These are phyloP conservation scores for Nudaria mundana DNA, from an alignment of 2,888 invertebrate species.

Conservation along the genomic window DNA sequence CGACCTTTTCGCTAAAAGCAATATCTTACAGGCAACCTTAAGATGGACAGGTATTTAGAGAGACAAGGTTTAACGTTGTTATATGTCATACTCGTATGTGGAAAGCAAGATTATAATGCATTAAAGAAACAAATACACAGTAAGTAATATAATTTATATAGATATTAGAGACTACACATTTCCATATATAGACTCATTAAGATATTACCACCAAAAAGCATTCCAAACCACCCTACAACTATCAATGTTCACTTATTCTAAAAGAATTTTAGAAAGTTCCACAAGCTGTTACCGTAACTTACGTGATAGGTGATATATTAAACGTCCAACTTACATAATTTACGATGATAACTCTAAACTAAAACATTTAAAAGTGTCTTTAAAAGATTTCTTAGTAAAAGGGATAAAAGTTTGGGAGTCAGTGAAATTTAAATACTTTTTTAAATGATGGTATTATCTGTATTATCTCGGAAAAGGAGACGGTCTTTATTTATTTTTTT, in stretches of 20 bases:
- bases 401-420: background rate
- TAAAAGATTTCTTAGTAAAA: background rate
- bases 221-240: conserved; percentile 5
- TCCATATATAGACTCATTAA: background rate
- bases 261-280: conserved; percentile 16
- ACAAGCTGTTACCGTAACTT: background rate
- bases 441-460: background rate
- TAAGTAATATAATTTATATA: too few species aligned
- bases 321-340: conserved; percentile 7
- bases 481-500: too few species aligned
- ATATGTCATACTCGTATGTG: too few species aligned
- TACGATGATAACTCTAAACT: conserved; percentile 18
- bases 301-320: conserved; percentile 9
- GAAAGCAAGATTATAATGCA: too few species aligned
- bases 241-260: background rate
- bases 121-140: too few species aligned
- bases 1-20: too few species aligned
- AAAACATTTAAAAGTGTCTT: conserved; percentile 2
- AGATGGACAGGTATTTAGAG: too few species aligned
- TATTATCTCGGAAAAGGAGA: too few species aligned
- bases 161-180: too few species aligned
- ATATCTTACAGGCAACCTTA: too few species aligned
- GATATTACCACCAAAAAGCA: conserved; percentile 11
- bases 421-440: background rate
- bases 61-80: too few species aligned